A percentile compares a stretch with the other conserved stretches of the same genome.
Evolutionary conservation across 2,113 vertebrate genomes (phyloP).

Genomic region (Oryzias celebensis): DNA sequence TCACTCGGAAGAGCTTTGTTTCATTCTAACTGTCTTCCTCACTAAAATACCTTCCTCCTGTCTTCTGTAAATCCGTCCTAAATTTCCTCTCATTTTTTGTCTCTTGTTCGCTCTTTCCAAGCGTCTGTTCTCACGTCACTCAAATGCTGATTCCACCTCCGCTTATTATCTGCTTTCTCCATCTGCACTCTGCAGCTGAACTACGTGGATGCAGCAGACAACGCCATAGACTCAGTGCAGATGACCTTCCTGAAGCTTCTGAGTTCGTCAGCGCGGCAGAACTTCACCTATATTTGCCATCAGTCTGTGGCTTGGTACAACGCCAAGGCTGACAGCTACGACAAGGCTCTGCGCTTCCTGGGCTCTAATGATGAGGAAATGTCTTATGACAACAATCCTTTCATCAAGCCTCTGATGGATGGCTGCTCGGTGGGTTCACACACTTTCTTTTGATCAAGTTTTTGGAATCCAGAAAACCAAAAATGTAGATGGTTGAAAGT

Average conservation of each 20-base stretch:
- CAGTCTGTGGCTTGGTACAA: conserved; percentile 96
- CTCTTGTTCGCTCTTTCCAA: too few relatives aligned
- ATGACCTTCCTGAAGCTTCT: conserved; percentile 98
- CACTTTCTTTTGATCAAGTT: too few relatives aligned
- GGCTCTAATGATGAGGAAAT: conserved; percentile 98
- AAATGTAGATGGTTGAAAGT: conserved; percentile 6
- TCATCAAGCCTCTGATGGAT: conserved; percentile 88
- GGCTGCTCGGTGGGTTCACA: conserved; percentile 87
- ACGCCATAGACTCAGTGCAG: conserved; percentile 89
- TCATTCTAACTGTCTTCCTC: neutral
- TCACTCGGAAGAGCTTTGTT: neutral
- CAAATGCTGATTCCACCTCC: neutral
- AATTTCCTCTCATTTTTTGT: neutral
- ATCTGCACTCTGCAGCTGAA: conserved; percentile 78
- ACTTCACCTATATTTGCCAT: conserved; percentile 97
- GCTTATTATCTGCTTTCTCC: neutral
- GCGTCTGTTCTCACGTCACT: too few relatives aligned
- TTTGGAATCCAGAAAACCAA: conserved; percentile 22
- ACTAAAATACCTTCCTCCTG: neutral
- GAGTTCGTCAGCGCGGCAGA: conserved; percentile 92
- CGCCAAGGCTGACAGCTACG: conserved; percentile 82
- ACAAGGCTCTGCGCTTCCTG: conserved; percentile 93
- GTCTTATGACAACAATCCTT: conserved; percentile 94
- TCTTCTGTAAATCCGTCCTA: neutral
- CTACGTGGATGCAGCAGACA: conserved; percentile 87